Evolutionary conservation across 2,113 vertebrate species (phyloP).

Genomic region (Muntiacus muntjak): DNA sequence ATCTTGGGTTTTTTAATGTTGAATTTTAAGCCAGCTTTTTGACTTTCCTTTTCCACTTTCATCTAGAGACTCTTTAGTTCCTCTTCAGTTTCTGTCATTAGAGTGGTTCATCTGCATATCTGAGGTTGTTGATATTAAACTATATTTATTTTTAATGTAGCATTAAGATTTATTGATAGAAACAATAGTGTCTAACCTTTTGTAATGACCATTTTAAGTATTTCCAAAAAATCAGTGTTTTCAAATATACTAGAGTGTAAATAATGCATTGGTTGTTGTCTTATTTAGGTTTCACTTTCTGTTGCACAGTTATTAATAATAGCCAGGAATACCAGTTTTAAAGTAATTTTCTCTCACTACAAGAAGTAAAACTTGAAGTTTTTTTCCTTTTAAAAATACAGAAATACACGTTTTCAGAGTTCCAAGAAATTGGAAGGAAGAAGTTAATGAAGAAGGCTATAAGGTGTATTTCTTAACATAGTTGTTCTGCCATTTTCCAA

Average conservation of each 20-base stretch:
- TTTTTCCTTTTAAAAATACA: neutral
- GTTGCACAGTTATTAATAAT: neutral
- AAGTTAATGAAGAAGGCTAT: neutral
- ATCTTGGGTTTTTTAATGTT: neutral
- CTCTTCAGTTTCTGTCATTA: neutral
- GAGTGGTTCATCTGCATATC: neutral
- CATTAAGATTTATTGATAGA: neutral
- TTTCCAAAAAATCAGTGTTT: neutral
- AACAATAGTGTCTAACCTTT: neutral
- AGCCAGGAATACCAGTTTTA: neutral
- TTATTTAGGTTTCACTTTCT: neutral
- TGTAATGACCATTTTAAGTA: neutral
- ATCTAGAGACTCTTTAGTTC: neutral
- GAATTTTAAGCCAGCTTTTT: neutral
- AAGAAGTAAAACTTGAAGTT: neutral
- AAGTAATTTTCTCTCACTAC: neutral
- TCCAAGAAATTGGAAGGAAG: neutral
- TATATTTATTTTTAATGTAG: neutral
- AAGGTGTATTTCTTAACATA: neutral
- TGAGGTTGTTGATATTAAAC: neutral
- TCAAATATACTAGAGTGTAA: neutral
- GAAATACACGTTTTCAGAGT: neutral
- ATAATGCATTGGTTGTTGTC: neutral
- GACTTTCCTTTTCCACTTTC: neutral
- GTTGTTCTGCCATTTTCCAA: neutral